Percentiles rank a stretch among this genome's conserved stretches.
phyloP scores from a whole-genome alignment of 2,888 invertebrate genomes.

The Disparrhopalites patrizii region DNA sequence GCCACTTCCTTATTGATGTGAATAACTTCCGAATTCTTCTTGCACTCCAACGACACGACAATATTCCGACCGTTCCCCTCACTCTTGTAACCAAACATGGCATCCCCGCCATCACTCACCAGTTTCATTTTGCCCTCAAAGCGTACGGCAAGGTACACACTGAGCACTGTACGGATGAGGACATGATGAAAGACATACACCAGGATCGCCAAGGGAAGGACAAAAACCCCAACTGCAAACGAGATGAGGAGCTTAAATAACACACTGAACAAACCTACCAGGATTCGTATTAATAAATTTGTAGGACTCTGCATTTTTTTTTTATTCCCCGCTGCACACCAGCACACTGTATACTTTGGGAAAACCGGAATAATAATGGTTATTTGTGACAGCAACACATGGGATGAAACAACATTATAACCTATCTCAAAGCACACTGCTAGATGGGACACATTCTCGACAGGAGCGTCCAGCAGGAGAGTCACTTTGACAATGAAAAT shows the following conservation, averaged over 20 bases:
- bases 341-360: too few relatives aligned
- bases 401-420: too few relatives aligned
- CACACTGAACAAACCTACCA: too few relatives aligned
- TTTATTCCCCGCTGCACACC: too few relatives aligned
- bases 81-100: conserved; percentile 26
- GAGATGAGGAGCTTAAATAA: conserved; percentile 9
- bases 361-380: too few relatives aligned
- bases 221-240: background rate
- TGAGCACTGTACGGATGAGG: background rate
- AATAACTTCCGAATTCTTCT: background rate
- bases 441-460: too few relatives aligned
- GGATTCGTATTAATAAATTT: too few relatives aligned
- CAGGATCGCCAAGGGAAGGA: background rate
- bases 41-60: conserved; percentile 12
- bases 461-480: too few relatives aligned
- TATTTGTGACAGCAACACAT: too few relatives aligned
- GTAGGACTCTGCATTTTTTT: too few relatives aligned
- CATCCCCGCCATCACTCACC: conserved; percentile 23
- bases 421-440: too few relatives aligned
- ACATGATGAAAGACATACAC: conserved; percentile 14
- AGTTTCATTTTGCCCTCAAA: conserved; percentile 19
- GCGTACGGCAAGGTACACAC: conserved; percentile 14
- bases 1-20: background rate
- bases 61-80: conserved; percentile 22
- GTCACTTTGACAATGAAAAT: too few relatives aligned